Conservation (phyloP, 2,888 invertebrate genomes). For the Resseliella maxima region DNA sequence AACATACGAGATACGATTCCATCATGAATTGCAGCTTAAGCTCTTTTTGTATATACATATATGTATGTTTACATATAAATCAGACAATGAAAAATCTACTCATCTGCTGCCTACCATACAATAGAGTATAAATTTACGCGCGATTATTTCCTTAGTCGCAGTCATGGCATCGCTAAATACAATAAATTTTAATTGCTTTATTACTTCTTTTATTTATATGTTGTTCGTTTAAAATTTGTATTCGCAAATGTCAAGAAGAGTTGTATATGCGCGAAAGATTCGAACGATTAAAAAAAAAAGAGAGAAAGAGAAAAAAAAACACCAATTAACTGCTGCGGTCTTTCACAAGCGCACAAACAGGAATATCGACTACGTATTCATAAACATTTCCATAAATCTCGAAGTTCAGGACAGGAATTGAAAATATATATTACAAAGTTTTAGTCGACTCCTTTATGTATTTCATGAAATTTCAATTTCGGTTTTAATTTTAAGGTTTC, state of each 20-base stretch:
- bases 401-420: not conserved
- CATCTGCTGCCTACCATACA: not conserved
- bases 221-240: not conserved
- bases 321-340: not conserved
- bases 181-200: slow-evolving; percentile 51
- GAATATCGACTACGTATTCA: slow-evolving; percentile 10
- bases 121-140: not conserved
- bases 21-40: slow-evolving; percentile 15
- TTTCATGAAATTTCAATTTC: not conserved
- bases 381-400: not conserved
- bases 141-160: slow-evolving; percentile 21
- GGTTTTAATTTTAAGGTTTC: not conserved
- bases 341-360: not conserved
- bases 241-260: not conserved
- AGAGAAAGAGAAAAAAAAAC: not conserved
- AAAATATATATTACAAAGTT: slow-evolving; percentile 16
- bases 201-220: slow-evolving; percentile 47
- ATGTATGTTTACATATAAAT: too few relatives aligned
- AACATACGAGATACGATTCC: not conserved
- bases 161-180: slow-evolving; percentile 4
- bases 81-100: slow-evolving; percentile 18
- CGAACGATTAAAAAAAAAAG: not conserved
- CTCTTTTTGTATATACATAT: too few relatives aligned
- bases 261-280: not conserved
- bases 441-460: not conserved